Conservation (phyloP, 2,797 vertebrate species). For the Pristis pectinata region DNA sequence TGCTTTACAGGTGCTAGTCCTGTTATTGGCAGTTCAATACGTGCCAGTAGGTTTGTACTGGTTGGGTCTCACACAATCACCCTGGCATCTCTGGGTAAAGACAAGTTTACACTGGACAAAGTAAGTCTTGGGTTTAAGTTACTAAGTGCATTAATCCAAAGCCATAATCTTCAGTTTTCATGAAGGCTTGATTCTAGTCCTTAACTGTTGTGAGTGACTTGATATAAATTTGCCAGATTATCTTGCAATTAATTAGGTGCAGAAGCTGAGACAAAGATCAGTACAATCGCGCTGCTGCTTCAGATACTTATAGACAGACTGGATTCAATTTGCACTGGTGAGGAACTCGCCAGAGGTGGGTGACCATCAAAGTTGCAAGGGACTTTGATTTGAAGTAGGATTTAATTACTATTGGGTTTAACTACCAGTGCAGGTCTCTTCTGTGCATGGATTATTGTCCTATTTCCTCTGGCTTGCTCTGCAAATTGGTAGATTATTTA, state of each 20-base stretch:
- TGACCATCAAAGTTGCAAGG: background rate
- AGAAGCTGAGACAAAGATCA: background rate
- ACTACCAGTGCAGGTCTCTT: background rate
- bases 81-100: conserved; percentile 62
- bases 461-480: background rate
- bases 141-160: background rate
- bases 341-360: too few relatives aligned
- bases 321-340: background rate
- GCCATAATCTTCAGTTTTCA: conserved; percentile 40
- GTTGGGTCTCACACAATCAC: conserved; percentile 69
- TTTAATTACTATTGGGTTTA: background rate
- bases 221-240: background rate
- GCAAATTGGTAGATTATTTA: background rate
- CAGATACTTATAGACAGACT: background rate
- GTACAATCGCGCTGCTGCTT: background rate
- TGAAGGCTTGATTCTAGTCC: background rate
- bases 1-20: conserved; percentile 46
- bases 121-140: conserved; percentile 46
- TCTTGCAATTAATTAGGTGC: too few relatives aligned
- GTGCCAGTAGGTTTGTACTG: conserved; percentile 65
- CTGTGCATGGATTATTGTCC: background rate
- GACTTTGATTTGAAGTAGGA: background rate
- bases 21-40: conserved; percentile 46
- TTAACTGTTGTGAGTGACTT: background rate
- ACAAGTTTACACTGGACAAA: conserved; percentile 70